Evolutionary conservation across 2,888 invertebrate species (phyloP), one percentile per base, ranked within the genome.

Genomic region (Melangyna quadrimaculata): DNA sequence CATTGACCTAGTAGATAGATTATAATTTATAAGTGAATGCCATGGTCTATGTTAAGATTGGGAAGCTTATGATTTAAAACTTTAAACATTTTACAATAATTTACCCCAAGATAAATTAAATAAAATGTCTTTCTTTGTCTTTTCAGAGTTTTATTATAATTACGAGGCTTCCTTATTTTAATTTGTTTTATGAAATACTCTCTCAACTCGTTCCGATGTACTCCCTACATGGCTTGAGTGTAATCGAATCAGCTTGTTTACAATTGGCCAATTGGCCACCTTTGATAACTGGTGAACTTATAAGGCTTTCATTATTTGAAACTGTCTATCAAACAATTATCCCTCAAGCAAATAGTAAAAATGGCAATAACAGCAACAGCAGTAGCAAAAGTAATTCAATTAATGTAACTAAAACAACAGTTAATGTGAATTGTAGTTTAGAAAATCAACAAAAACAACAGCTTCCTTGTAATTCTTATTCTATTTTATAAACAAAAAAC

Each of bases 131-230:
- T 12, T 71, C 65, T 72, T 10, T 63, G n/a, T n/a, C n/a, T 87
- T 93, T 93, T 77, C 91, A 95, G 95, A 97, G 97, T 92, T 95
- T 99, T 89, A 98, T 99, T 83, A 94, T 99, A 87, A 93, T 99
- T 69, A 96, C 98, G 5, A 95, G 96, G 89, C 94, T 99, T 90
- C 99, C 99, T 73, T 98, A 99, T 92, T 95, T 97, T 88, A 97
- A 97, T 93, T 94, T 99, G 83, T 99, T 98, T 92, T 96, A 95
- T 88, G 96, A 98, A 93, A 94, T 99, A 78, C 95, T 97, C 88
- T 95, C 96, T 86, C 93, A 97, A 87, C 94, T 99, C 89, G 99
- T 99, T 43, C 98, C 98, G 7, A 97, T 96, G 90, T 99, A 97
- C 93, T 99, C 99, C 93, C 97, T 97, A 77, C 95, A 96, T 90